Percentiles rank a stretch among this genome's conserved stretches.
These are phyloP conservation scores for Limnephilus auricula DNA, from an alignment of 2,888 invertebrate species.

Conservation along the genomic window DNA sequence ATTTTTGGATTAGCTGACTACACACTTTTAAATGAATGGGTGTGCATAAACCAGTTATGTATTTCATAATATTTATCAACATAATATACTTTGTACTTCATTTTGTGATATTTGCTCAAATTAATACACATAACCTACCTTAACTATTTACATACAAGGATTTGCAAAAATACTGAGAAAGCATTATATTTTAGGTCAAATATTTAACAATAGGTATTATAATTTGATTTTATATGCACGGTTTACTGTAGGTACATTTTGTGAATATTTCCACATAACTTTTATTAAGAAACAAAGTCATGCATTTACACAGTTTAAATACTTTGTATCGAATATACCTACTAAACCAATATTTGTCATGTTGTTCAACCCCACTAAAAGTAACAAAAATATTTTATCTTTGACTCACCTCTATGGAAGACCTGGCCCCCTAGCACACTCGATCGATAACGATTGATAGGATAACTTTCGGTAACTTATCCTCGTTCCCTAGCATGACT, in stretches of 20 bases:
- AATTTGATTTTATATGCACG: not conserved
- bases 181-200: not conserved
- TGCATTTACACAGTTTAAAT: not conserved
- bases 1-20: not conserved
- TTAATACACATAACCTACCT: not conserved
- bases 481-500: too few relatives aligned
- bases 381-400: not conserved
- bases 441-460: too few relatives aligned
- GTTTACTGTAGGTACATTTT: not conserved
- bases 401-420: not conserved
- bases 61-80: not conserved
- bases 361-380: not conserved
- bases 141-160: not conserved
- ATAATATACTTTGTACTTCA: not conserved
- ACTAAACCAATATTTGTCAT: not conserved
- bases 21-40: not conserved
- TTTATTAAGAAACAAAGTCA: not conserved
- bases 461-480: too few relatives aligned
- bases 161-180: not conserved
- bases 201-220: not conserved
- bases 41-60: not conserved
- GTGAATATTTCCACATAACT: not conserved
- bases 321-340: not conserved
- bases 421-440: too few relatives aligned
- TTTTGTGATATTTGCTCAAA: conserved; percentile 2